Conservation (phyloP, 2,113 vertebrate genomes). For the Rostratula benghalensis region DNA sequence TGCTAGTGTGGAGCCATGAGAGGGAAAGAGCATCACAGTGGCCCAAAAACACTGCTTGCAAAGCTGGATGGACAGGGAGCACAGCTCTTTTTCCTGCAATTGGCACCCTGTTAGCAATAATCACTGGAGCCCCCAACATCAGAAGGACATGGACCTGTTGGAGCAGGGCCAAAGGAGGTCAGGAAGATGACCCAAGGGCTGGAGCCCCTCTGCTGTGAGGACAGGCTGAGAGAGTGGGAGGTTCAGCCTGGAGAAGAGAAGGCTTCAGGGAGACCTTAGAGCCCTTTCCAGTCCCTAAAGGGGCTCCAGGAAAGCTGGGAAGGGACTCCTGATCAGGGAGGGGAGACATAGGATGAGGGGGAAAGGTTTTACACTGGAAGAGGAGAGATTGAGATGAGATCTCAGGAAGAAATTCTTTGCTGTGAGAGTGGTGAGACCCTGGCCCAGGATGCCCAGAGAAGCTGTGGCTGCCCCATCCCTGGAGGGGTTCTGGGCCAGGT, state of each 20-base stretch:
- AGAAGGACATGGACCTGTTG: background rate
- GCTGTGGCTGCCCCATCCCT: background rate
- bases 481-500: background rate
- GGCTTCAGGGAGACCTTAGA: no score
- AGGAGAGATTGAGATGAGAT: no score
- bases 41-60: background rate
- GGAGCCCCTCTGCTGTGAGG: background rate
- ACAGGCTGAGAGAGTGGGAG: background rate
- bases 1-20: background rate
- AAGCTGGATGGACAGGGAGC: background rate
- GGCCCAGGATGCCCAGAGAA: no score
- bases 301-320: no score
- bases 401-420: no score
- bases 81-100: accelerated
- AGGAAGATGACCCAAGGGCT: background rate
- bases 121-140: background rate
- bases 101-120: background rate
- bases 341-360: no score
- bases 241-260: background rate
- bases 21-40: background rate
- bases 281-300: no score
- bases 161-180: background rate
- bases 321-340: no score
- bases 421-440: no score
- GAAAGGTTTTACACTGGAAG: no score